These are phyloP conservation scores for Chloroceryle amazona DNA, from an alignment of 2,797 vertebrate genomes.

Conservation along the genomic window DNA sequence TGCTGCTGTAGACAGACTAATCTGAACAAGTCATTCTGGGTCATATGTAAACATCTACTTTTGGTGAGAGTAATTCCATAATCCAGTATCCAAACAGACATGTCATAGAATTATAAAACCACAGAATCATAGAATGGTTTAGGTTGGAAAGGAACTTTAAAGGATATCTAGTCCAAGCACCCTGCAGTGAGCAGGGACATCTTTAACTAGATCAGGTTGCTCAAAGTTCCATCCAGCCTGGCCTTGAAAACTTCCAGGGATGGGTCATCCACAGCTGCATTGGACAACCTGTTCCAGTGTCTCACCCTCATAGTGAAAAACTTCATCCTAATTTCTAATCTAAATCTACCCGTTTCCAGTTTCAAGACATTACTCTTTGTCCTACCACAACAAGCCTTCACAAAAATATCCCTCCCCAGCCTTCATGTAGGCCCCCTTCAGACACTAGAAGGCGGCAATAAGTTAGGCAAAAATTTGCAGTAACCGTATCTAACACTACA, in stretches of 20 bases:
- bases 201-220: not conserved
- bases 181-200: not conserved
- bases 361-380: not conserved
- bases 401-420: not conserved
- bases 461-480: not conserved
- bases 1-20: not conserved
- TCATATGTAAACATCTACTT: not conserved
- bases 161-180: not conserved
- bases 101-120: not conserved
- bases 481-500: not conserved
- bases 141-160: not conserved
- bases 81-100: not conserved
- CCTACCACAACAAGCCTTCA: not conserved
- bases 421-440: not conserved
- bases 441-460: not conserved
- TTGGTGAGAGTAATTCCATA: not conserved
- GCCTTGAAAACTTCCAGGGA: not conserved
- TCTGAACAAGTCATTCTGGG: not conserved
- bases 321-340: not conserved
- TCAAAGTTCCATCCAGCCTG: not conserved
- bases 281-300: not conserved
- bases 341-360: not conserved
- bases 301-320: not conserved
- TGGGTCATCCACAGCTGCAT: not conserved
- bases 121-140: not conserved